Evolutionary conservation across 2,888 invertebrate genomes (phyloP), one percentile per base, ranked within the genome.

Genomic region (Zeuzera pyrina): DNA sequence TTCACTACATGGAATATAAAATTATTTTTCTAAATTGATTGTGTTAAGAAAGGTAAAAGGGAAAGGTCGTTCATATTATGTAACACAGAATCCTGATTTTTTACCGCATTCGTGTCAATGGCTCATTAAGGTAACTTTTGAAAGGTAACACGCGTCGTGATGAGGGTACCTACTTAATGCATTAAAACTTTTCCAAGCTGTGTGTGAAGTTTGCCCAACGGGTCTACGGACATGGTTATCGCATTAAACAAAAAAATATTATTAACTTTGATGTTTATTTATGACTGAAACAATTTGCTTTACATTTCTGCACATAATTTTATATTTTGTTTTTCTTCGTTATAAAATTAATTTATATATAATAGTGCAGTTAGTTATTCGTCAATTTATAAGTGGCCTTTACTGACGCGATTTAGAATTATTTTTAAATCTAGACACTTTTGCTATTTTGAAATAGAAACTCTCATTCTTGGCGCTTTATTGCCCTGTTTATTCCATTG

Each of bases 171-270:
- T 48, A 49, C 54, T 54, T 49, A 47, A 50, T 52, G 57, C 76
- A 76, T 79, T 78, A 76, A 78, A 79, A 77, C 70, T 77, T 78
- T 64, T 45, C 32, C 40, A 39, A 38, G 34, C 43, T 50, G 48
- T 65, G 58, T 57, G 50, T 49, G 45, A 66, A 72, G 66, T 71
- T 64, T 39, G 42, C 44, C 52, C 49, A 57, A 33, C 42, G 57
- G 54, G 42, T 49, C 31, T 30, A 10, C 13, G 52, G 57, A 72
- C 70, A 73, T 37, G 69, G 59, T 50, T 65, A 65, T 57, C 57
- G 58, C 76, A 74, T 77, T 70, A 72, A 46, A 59, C 57, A 55
- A 53, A 69, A 69, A 73, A 69, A 71, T 62, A 49, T 54, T 47
- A 19, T 16, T 22, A 22, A n/a, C 2, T 2, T 22, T 5, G 11